Conservation (phyloP, 2,888 invertebrate genomes). For the Eilema depressum region DNA sequence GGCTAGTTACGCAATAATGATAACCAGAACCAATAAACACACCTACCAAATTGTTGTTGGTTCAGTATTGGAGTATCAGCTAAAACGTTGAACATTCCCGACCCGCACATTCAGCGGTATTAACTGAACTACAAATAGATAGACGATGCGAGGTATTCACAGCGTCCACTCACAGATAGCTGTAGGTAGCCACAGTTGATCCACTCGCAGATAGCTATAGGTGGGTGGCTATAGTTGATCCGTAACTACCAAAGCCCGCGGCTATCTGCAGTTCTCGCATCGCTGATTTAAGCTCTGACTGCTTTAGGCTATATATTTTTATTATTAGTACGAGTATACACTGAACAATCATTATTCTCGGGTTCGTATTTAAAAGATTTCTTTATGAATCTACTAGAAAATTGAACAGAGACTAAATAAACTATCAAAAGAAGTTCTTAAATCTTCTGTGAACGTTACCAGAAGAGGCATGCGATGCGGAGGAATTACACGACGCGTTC, state of each 20-base stretch:
- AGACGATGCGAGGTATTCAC: constrained; percentile 1
- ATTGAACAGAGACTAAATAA: too few relatives aligned
- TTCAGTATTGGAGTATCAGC: not conserved
- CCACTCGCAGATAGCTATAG: not conserved
- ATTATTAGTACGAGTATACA: not conserved
- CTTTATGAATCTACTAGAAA: too few relatives aligned
- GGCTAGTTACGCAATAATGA: too few relatives aligned
- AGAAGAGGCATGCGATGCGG: too few relatives aligned
- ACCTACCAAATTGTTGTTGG: not conserved
- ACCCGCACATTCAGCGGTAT: not conserved
- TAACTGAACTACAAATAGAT: constrained; percentile 3
- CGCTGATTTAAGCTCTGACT: not conserved
- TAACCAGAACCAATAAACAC: not conserved
- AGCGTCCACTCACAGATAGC: not conserved
- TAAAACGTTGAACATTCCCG: not conserved
- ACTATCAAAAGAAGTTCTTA: too few relatives aligned
- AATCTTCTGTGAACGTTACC: too few relatives aligned
- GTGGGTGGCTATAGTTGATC: not conserved
- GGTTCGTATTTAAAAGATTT: too few relatives aligned
- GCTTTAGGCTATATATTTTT: not conserved
- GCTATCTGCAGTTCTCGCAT: not conserved
- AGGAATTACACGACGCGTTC: too few relatives aligned
- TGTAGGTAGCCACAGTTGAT: not conserved
- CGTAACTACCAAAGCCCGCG: not conserved
- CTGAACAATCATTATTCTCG: too few relatives aligned